These are phyloP conservation scores for Caenorhabditis sulstoni DNA, from an alignment of 2,888 invertebrate genomes.

Conservation along the genomic window DNA sequence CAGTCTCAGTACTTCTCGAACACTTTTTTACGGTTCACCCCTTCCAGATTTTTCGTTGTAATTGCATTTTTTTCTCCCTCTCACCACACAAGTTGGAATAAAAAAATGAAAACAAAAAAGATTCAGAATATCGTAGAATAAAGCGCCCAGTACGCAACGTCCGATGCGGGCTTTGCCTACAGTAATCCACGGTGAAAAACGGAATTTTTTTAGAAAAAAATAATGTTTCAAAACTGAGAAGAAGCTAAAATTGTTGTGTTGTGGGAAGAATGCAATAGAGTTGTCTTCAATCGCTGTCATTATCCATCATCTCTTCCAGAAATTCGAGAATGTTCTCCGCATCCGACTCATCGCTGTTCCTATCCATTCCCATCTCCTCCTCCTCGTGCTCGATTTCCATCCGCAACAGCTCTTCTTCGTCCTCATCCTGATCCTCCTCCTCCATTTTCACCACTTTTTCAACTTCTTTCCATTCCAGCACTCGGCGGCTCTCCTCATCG, in stretches of 20 bases:
- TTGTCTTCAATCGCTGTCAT: conserved; percentile 25
- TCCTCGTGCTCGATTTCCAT: too few species aligned
- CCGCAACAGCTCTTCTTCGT: too few species aligned
- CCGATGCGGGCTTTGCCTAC: too few species aligned
- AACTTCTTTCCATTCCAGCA: background rate
- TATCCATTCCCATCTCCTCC: too few species aligned
- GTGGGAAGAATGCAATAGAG: conserved; percentile 19
- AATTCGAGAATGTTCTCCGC: conserved; percentile 1
- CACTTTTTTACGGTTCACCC: conserved; percentile 44
- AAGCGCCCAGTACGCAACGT: too few species aligned
- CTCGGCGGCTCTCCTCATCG: background rate
- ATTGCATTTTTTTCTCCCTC: conserved; percentile 19
- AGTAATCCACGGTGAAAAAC: too few species aligned
- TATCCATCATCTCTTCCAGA: conserved; percentile 27
- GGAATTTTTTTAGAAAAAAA: background rate
- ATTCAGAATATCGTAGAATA: too few species aligned
- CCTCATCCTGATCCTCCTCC: background rate
- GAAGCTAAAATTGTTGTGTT: too few species aligned
- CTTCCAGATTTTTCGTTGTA: conserved; percentile 34
- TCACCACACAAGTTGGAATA: too few species aligned
- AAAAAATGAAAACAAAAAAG: too few species aligned
- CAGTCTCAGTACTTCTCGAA: conserved; percentile 54
- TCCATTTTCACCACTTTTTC: background rate
- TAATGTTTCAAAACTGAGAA: too few species aligned
- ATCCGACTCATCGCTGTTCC: conserved; percentile 19